Conservation (phyloP, 2,888 invertebrate species). For the Mythimna vitellina region DNA sequence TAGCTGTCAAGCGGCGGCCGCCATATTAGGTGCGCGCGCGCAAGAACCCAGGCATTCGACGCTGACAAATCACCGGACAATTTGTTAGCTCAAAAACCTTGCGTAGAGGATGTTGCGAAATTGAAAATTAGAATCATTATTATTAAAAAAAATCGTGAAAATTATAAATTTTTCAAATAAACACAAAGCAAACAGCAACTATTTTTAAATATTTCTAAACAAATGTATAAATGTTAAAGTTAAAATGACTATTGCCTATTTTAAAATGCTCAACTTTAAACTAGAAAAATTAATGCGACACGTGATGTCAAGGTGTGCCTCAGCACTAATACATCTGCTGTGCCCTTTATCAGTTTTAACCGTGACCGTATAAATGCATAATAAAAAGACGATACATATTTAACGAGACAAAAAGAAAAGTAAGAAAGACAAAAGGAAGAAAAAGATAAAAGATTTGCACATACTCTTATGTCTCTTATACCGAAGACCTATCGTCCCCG, state of each 20-base stretch:
- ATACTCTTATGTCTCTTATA: background rate
- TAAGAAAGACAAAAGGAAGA: background rate
- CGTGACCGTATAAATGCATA: conserved; percentile 35
- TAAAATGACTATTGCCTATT: conserved; percentile 11
- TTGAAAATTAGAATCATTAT: conserved; percentile 23
- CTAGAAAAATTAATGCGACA: conserved; percentile 36
- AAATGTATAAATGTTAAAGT: conserved; percentile 2
- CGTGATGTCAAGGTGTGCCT: conserved; percentile 28
- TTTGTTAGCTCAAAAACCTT: conserved; percentile 80
- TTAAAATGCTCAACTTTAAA: conserved; percentile 37
- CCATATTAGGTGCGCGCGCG: conserved; percentile 84
- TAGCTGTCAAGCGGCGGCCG: conserved; percentile 76
- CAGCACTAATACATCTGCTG: conserved; percentile 41
- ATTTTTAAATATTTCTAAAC: background rate
- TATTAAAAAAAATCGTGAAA: background rate
- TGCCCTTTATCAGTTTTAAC: conserved; percentile 13
- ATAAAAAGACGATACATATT: conserved; percentile 7
- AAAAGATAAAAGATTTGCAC: conserved; percentile 5
- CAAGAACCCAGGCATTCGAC: conserved; percentile 82
- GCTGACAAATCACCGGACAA: conserved; percentile 88
- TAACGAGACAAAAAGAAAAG: conserved; percentile 13
- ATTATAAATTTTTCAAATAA: background rate
- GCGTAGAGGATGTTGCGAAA: conserved; percentile 68
- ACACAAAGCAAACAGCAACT: background rate
- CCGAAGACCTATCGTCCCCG: background rate